Conservation (phyloP, 2,797 vertebrate genomes). For the Onychomys arenicola region DNA sequence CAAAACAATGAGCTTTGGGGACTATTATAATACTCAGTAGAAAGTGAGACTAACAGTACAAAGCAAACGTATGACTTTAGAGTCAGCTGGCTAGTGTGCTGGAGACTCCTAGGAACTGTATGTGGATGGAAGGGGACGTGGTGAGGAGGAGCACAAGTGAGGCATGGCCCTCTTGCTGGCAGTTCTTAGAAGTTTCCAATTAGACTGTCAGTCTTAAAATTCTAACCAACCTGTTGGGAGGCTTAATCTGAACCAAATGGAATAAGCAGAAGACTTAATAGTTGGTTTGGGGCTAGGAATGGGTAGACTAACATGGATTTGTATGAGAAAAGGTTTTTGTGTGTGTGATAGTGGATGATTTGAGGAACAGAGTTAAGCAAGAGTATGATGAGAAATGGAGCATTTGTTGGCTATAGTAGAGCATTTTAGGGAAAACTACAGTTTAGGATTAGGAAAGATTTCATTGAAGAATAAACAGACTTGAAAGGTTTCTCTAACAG, state of each 20-base stretch:
- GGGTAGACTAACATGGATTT: background rate
- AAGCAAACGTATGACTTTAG: too few species aligned
- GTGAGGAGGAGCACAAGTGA: background rate
- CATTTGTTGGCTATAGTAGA: background rate
- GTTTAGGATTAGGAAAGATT: background rate
- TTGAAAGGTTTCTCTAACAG: background rate
- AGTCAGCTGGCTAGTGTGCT: background rate
- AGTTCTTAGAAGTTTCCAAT: background rate
- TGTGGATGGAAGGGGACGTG: background rate
- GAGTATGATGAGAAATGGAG: background rate
- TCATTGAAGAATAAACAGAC: background rate
- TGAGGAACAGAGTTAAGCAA: background rate
- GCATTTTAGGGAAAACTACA: background rate
- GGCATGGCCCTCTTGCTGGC: too few species aligned
- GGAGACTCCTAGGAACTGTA: background rate
- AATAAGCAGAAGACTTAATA: background rate
- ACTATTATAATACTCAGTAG: background rate
- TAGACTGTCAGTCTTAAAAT: background rate
- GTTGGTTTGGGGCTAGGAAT: background rate
- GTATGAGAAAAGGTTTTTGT: background rate
- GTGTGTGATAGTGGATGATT: background rate
- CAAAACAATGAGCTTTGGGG: background rate
- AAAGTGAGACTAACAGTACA: background rate
- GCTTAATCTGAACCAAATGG: background rate
- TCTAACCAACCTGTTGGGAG: background rate